Base-by-base conservation (phyloP, 2,888 invertebrate species). In the Caradrina kadenii region DNA sequence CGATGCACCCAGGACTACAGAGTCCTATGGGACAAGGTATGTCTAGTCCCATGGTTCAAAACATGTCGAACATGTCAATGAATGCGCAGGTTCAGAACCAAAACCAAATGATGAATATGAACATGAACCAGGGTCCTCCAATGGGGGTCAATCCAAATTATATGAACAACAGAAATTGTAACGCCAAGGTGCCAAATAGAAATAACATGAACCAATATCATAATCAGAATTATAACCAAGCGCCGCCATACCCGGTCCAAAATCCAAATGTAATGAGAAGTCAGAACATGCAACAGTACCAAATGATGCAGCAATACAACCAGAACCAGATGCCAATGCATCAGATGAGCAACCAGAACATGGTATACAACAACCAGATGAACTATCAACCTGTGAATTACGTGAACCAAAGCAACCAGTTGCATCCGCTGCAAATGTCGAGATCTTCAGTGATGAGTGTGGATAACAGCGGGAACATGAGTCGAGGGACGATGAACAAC, bases 361-460 rank as follows among this genome's bases (percentile, higher is more conserved):
- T 93, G 84, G 80, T 84, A 1, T 93, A 92, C 72, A 93, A 89
- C 60, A 92, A 93, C 68, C 94, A 93, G 79, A 87, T 92, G 81
- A 93, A 92, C 66, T 95, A 95, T 70, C 95, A 93, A 80, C 88
- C 87, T 0, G 83, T 89, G 31, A 93, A 86, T 71, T 95, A 94
- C 73, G 84, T 86, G 0, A 92, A 90, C 73, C 94, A 93, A 83
- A 89, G 82, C 55, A 92, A 88, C 63, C 94, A 93, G 70, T 92
- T 94, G 87, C 92, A 95, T 83, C 92, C 90, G 1, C 81, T 94
- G 83, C 95, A 95, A 86, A 92, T 95, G 92, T 96, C 95, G 0
- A 91, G 95, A 69, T 95, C 95, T 3, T 96, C 96, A 0, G 86
- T 94, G 60, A 96, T 96, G 96, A 96, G 96, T 68, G 95, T 95